Evolutionary conservation across 2,113 vertebrate species (phyloP), one percentile per base, ranked within the genome.

Genomic region (Amblyopsis rosae): DNA sequence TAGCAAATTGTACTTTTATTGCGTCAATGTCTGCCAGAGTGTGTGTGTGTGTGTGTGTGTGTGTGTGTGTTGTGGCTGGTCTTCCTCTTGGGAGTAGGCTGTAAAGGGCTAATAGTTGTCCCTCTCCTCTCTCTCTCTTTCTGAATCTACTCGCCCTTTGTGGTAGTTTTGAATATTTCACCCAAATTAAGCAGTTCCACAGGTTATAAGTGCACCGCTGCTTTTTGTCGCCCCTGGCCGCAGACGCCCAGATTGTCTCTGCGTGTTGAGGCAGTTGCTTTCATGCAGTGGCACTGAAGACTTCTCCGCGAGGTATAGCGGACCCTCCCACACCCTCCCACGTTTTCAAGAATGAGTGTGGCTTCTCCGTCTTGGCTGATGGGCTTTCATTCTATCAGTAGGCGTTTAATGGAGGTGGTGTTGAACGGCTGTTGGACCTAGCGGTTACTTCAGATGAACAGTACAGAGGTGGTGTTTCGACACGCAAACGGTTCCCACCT

Each of bases 51-150:
- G 16, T 62, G 49, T 63, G 57, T 72, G 60, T 72, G 67, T 53
- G 15, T 10, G 51, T 13, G 65, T 11, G 16, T 62, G 49, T 63
- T 54, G 61, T 51, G 15, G 57, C 50, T 69, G 26, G 5, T 53
- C 69, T n/a, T 3, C 56, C 51, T 19, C 45, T 66, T 51, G 45
- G 67, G 68, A 66, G 71, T 53, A 9, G 9, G 59, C 75, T 84
- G 80, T 84, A 65, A 80, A 83, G 78, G 81, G 80, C 86, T 80
- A 81, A 74, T 88, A 72, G 71, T 51, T 80, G 81, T 78, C 63
- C 60, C 50, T 9, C 66, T 69, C 75, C 13, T 53, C 19, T 3
- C 2, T n/a, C 62, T 53, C n/a, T 9, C 16, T 64, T 63, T 71
- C 41, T n/a, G 50, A 4, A 19, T 69, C 26, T 67, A 12, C 53